Evolutionary conservation across 1,140 invertebrate genomes (phyloP).

Genomic region (Phortica variegata): DNA sequence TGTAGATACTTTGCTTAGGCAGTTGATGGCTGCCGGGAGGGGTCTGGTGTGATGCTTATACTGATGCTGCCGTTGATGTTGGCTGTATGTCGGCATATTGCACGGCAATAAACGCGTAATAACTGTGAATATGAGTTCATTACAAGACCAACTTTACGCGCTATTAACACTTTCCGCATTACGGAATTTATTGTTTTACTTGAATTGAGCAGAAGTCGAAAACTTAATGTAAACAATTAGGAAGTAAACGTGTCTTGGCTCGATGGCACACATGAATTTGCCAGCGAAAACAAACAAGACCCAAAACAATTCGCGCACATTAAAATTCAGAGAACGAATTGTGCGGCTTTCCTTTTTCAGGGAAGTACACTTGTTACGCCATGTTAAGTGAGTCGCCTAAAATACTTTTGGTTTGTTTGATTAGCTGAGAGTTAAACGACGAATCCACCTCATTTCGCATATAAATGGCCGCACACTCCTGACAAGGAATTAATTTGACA

Average conservation of each 20-base stretch:
- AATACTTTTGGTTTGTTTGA: constrained; percentile 1
- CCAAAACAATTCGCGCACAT: constrained; percentile 22
- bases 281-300: background rate
- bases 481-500: constrained; percentile 55
- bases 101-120: constrained; percentile 30
- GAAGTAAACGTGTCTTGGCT: too few species aligned
- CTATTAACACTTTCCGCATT: constrained; percentile 46
- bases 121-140: constrained; percentile 27
- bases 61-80: too few species aligned
- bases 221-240: constrained; percentile 51
- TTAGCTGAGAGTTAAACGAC: constrained; percentile 16
- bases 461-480: too few species aligned
- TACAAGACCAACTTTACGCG: constrained; percentile 34
- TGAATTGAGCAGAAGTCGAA: too few species aligned
- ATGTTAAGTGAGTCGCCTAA: background rate
- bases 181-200: too few species aligned
- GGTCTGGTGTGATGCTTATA: too few species aligned
- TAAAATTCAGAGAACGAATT: constrained; percentile 38
- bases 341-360: constrained; percentile 5
- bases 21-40: too few species aligned
- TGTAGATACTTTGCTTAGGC: constrained; percentile 33
- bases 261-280: too few species aligned
- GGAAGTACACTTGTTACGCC: background rate
- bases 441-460: background rate
- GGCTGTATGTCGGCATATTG: constrained; percentile 28